Conservation (phyloP, 1,140 invertebrate species). For the Diplogasteroides magnus region DNA sequence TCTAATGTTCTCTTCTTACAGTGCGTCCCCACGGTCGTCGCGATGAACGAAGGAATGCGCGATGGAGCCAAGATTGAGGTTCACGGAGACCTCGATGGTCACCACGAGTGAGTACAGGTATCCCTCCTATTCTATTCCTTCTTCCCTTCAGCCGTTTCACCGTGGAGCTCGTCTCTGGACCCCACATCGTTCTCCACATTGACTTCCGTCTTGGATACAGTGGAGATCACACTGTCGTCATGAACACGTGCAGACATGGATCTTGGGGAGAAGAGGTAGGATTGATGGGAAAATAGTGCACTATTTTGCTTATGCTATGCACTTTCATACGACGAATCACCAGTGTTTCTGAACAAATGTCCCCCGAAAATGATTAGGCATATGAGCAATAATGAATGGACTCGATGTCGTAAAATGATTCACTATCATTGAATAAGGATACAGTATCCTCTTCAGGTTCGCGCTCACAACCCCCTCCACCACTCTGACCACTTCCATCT, state of each 20-base stretch:
- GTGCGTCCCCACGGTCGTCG: conserved; percentile 17
- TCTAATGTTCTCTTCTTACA: neutral
- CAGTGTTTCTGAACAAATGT: no score
- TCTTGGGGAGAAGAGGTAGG: conserved; percentile 24
- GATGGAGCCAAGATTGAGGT: conserved; percentile 23
- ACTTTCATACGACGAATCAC: no score
- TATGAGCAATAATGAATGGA: no score
- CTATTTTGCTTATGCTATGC: no score
- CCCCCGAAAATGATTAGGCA: no score
- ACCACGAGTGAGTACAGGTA: conserved; percentile 17
- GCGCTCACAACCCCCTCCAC: conserved; percentile 21
- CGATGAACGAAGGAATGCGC: conserved; percentile 21
- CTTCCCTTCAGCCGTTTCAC: conserved; percentile 16
- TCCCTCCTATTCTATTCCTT: no score
- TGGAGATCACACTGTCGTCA: conserved; percentile 10
- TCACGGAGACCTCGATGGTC: conserved; percentile 18
- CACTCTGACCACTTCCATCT: conserved; percentile 25
- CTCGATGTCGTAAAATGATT: no score
- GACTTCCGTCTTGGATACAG: conserved; percentile 27
- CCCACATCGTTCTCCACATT: conserved; percentile 28
- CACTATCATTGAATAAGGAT: no score
- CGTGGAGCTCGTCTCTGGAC: conserved; percentile 24
- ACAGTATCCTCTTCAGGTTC: no score
- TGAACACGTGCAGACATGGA: conserved; percentile 22
- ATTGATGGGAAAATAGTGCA: no score